These are phyloP conservation scores for Pogonomyrmex californicus DNA, from an alignment of 1,140 invertebrate genomes.

Conservation along the genomic window DNA sequence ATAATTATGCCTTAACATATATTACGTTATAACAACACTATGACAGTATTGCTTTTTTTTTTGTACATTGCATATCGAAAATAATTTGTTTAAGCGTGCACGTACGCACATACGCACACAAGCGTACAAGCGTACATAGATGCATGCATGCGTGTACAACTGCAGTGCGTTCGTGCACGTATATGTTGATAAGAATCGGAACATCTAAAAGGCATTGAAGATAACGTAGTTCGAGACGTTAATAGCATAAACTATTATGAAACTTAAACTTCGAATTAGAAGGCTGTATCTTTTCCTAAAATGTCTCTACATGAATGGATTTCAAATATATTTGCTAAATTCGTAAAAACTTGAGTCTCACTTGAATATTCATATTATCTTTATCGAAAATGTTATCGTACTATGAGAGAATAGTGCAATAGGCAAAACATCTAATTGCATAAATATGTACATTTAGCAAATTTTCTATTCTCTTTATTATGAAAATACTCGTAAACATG, in stretches of 20 bases:
- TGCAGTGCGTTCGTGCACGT: not conserved
- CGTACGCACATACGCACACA: no score
- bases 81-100: not conserved
- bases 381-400: constrained; percentile 64
- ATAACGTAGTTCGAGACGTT: constrained; percentile 58
- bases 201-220: constrained; percentile 8
- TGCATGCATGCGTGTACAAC: not conserved
- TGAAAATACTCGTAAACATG: constrained; percentile 10
- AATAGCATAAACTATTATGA: constrained; percentile 47
- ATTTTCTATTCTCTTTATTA: constrained; percentile 75
- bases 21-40: not conserved
- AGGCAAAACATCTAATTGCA: not conserved
- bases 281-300: constrained; percentile 66
- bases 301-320: constrained; percentile 43
- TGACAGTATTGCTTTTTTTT: constrained; percentile 41
- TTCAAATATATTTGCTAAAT: constrained; percentile 66
- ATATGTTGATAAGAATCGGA: constrained; percentile 5
- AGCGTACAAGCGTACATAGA: no score
- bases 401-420: constrained; percentile 60
- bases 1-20: constrained; percentile 14
- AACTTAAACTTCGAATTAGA: constrained; percentile 53
- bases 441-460: not conserved
- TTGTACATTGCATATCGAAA: constrained; percentile 23
- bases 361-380: constrained; percentile 66
- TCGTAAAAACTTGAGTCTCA: constrained; percentile 65